Evolutionary conservation across 1,140 invertebrate genomes (phyloP).

Genomic region (Orussus abietinus): DNA sequence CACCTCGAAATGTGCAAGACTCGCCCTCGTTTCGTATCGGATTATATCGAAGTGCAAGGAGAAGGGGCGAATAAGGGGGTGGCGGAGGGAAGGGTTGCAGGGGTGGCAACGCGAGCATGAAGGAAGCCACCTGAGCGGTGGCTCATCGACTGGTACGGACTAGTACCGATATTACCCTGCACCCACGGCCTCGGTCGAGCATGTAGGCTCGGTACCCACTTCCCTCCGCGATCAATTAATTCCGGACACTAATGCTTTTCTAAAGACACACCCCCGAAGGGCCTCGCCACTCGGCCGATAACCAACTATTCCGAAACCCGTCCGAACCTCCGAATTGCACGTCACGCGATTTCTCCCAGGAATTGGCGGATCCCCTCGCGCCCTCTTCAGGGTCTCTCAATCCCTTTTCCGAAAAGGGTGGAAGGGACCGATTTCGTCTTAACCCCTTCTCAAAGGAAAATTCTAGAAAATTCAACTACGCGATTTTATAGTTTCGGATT

Average conservation of each 20-base stretch:
- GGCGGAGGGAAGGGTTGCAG: slow-evolving; percentile 30
- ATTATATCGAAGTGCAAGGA: slow-evolving; percentile 37
- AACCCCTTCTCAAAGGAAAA: no score
- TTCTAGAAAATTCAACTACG: no score
- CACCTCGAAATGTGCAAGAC: no score
- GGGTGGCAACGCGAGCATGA: slow-evolving; percentile 35
- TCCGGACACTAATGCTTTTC: slow-evolving; percentile 46
- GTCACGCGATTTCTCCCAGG: slow-evolving; percentile 47
- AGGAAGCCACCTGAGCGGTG: slow-evolving; percentile 25
- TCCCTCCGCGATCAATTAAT: slow-evolving; percentile 50
- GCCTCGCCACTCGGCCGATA: slow-evolving; percentile 36
- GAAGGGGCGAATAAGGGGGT: slow-evolving; percentile 8
- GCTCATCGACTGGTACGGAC: slow-evolving; percentile 45
- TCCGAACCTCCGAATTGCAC: slow-evolving; percentile 29
- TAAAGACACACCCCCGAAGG: slow-evolving; percentile 38
- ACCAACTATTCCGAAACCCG: slow-evolving; percentile 31
- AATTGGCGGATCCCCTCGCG: no score
- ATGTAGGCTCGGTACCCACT: slow-evolving; percentile 44
- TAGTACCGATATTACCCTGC: slow-evolving; percentile 49
- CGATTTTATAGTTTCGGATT: no score
- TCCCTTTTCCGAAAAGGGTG: slow-evolving; percentile 11
- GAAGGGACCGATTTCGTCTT: no score
- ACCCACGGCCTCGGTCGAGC: slow-evolving; percentile 31
- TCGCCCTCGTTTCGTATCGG: slow-evolving; percentile 24
- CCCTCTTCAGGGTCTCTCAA: no score